These are phyloP conservation scores for Aleiodes testaceus DNA, from an alignment of 2,888 invertebrate genomes.

Conservation along the genomic window DNA sequence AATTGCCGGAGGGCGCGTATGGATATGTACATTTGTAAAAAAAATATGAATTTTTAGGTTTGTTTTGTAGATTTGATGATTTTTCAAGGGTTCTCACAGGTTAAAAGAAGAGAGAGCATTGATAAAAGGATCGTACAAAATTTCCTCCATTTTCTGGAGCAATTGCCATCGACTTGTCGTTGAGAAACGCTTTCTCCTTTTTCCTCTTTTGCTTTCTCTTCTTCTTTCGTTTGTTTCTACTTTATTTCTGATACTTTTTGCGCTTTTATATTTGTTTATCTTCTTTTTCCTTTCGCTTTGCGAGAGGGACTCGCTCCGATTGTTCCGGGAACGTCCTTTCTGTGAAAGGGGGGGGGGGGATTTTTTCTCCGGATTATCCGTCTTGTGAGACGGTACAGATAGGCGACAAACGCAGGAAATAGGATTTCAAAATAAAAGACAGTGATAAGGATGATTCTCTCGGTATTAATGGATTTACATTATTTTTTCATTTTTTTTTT, in stretches of 20 bases:
- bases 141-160: conserved; percentile 11
- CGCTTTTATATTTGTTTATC: not conserved
- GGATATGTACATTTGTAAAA: not conserved
- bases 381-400: conserved; percentile 13
- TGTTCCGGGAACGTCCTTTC: conserved; percentile 17
- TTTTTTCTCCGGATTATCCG: conserved; percentile 11
- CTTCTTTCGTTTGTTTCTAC: not conserved
- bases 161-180: conserved; percentile 29
- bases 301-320: conserved; percentile 3
- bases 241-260: not conserved
- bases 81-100: not conserved
- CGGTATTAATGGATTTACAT: too few species aligned
- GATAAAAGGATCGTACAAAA: not conserved
- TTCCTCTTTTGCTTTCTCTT: not conserved
- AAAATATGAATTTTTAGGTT: not conserved
- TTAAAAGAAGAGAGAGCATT: not conserved
- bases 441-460: conserved; percentile 18
- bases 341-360: too few species aligned
- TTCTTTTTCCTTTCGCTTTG: conserved; percentile 13
- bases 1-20: not conserved
- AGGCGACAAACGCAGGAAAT: conserved; percentile 23
- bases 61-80: conserved; percentile 23
- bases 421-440: conserved; percentile 3
- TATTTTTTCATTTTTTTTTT: too few species aligned
- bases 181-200: conserved; percentile 21